Evolutionary conservation across 2,797 vertebrate genomes (phyloP), one percentile per base, ranked within the genome.

Genomic region (Chrosomus eos): DNA sequence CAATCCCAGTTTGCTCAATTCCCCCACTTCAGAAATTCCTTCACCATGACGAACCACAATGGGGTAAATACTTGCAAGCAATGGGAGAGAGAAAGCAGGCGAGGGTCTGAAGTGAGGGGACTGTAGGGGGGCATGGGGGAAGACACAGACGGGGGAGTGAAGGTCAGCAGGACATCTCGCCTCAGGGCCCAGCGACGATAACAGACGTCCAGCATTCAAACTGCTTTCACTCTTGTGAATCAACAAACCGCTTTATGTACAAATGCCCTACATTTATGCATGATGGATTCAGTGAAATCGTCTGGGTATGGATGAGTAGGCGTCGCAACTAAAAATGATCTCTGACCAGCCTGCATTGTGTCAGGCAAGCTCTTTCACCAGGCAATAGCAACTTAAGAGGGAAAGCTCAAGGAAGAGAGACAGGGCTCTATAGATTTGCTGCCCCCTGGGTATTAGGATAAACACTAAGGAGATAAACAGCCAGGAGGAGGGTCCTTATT

Each of bases 21-120:
- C 84, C 89, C 80, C 87, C 76, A 82, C 86, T 87, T 31, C 13
- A 87, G 89, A 87, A 90, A 92, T 93, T 92, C 90, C 86, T 93
- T 88, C 88, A 85, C 90, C 89, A 89, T 91, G 92, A 93, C 89
- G 80, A 86, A 91, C 87, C 84, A 92, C 88, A 91, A 91, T 88
- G 86, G 91, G 76, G 79, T 74, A 84, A 75, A 87, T 86, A 72
- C 62, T 86, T 83, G 81, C 83, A 84, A 75, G 55, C 88, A 91
- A 80, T 88, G 79, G 80, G 78, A 87, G 85, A 86, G 71, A 68
- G 70, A 90, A 88, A 40, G 79, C 43, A 48, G 67, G 82, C 80
- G 71, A 74, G 68, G 83, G 78, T 73, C 60, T 88, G 83, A 68
- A 81, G 48, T 33, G 67, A 75, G 84, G 68, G 55, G 71, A 21